phyloP scores from a whole-genome alignment of 1,140 invertebrate genomes.

The Lysiphlebus fabarum region DNA sequence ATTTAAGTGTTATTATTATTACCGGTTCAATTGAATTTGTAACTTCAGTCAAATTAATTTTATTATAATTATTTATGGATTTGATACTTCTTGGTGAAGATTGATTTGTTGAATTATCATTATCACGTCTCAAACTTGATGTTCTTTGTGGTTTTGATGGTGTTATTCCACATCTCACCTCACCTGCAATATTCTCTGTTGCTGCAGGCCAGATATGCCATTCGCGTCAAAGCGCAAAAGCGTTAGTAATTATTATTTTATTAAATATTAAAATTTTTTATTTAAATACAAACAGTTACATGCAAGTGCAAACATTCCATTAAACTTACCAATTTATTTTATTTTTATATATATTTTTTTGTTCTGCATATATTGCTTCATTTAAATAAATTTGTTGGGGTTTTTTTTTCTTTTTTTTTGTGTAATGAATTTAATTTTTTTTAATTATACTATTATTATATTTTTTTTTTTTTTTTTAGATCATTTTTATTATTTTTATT shows the following conservation, averaged over 20 bases:
- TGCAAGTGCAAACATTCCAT: not conserved
- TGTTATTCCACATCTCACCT: constrained; percentile 72
- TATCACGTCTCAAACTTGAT: constrained; percentile 58
- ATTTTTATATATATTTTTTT: too few species aligned
- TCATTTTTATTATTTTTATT: too few species aligned
- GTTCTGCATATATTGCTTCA: too few species aligned
- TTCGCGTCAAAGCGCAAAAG: constrained; percentile 46
- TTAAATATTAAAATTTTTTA: constrained; percentile 8
- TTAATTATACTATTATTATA: too few species aligned
- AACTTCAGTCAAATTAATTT: constrained; percentile 18
- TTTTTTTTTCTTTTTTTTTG: too few species aligned
- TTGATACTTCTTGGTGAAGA: constrained; percentile 17
- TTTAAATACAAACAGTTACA: not conserved
- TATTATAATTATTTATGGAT: constrained; percentile 40
- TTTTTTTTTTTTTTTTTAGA: too few species aligned
- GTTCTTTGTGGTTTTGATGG: constrained; percentile 77
- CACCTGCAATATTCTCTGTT: constrained; percentile 62
- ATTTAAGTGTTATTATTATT: not conserved
- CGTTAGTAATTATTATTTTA: constrained; percentile 48
- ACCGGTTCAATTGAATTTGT: constrained; percentile 35
- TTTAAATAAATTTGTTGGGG: too few species aligned
- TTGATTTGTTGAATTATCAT: constrained; percentile 60
- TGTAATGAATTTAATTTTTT: too few species aligned
- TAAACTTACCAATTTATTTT: too few species aligned
- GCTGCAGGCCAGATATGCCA: constrained; percentile 54